These are phyloP conservation scores for Ochropleura plecta DNA, from an alignment of 2,888 invertebrate genomes.

Conservation along the genomic window DNA sequence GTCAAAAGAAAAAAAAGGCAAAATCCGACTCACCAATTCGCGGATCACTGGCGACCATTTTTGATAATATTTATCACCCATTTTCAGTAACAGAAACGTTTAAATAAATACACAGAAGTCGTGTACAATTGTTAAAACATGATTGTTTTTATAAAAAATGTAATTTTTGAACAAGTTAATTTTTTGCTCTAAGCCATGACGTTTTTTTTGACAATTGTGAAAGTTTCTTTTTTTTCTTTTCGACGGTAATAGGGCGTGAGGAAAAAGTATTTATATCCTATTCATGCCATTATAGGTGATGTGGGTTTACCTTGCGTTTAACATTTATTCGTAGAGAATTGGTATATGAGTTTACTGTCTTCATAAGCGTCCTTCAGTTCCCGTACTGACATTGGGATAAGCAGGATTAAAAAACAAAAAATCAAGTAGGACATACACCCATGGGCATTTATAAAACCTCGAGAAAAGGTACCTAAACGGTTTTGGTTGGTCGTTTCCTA, in stretches of 20 bases:
- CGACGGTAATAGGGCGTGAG: not conserved
- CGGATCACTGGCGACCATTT: conserved; percentile 66
- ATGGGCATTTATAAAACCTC: too few relatives aligned
- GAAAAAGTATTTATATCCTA: conserved; percentile 24
- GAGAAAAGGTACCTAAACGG: too few relatives aligned
- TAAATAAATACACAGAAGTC: conserved; percentile 28
- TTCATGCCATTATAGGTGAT: not conserved
- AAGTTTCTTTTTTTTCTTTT: conserved; percentile 28
- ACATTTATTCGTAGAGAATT: not conserved
- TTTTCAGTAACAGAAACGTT: conserved; percentile 43
- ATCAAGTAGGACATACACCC: too few relatives aligned
- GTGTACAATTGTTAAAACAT: conserved; percentile 49
- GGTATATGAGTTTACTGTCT: not conserved
- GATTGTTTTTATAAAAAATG: conserved; percentile 23
- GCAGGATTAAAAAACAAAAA: not conserved
- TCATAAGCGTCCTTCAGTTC: not conserved
- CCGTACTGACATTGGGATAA: not conserved
- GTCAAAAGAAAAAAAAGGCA: conserved; percentile 12
- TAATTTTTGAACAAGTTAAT: conserved; percentile 50
- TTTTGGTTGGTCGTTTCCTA: too few relatives aligned
- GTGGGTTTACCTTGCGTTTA: not conserved
- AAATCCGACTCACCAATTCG: conserved; percentile 62
- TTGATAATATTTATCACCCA: conserved; percentile 61
- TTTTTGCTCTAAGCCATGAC: conserved; percentile 35
- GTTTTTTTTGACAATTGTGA: conserved; percentile 39